Conservation (phyloP, 2,797 vertebrate species). For the Alauda arvensis region DNA sequence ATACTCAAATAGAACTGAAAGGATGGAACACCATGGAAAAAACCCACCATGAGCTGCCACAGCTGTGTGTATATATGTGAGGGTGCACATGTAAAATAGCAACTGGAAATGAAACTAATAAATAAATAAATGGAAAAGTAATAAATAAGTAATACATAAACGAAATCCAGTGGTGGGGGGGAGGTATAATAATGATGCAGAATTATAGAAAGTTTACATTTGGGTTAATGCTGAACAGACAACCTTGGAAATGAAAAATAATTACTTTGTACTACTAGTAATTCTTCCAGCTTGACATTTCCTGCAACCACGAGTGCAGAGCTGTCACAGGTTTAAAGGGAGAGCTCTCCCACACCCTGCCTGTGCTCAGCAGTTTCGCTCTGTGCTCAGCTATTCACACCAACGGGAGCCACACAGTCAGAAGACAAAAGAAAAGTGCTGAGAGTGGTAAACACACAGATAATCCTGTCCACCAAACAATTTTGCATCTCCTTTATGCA, state of each 20-base stretch:
- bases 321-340: neutral
- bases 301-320: neutral
- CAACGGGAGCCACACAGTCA: neutral
- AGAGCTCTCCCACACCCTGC: neutral
- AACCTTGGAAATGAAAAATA: neutral
- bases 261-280: neutral
- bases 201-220: neutral
- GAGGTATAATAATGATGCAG: neutral
- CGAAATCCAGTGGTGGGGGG: too few relatives aligned
- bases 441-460: constrained; percentile 33
- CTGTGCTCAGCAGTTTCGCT: neutral
- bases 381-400: neutral
- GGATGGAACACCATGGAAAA: neutral
- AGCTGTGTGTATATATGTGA: neutral
- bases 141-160: neutral
- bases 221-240: neutral
- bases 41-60: neutral
- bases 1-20: neutral
- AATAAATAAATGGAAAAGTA: neutral
- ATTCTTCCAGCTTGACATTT: neutral
- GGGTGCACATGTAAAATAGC: neutral
- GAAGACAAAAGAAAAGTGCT: constrained; percentile 41
- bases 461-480: constrained; percentile 43
- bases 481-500: constrained; percentile 50
- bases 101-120: neutral